These are phyloP conservation scores for Montifringilla adamsi DNA, from an alignment of 2,113 vertebrate genomes.

Conservation along the genomic window DNA sequence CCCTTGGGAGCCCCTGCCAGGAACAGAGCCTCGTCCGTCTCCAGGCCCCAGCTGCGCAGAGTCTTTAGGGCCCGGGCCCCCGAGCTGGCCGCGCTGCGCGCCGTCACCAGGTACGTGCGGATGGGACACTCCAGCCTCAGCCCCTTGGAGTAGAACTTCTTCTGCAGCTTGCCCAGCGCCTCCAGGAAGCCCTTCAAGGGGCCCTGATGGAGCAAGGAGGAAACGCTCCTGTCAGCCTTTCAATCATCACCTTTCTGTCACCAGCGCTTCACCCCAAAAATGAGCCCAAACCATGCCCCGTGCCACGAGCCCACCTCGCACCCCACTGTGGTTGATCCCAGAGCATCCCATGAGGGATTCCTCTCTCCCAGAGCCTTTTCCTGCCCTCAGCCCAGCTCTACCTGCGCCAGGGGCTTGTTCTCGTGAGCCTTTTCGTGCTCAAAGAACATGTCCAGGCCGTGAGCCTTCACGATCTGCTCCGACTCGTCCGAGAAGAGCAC, in stretches of 20 bases:
- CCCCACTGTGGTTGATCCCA: accelerated
- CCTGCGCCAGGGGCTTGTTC: conserved; percentile 93
- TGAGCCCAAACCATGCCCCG: accelerated
- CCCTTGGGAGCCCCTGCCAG: conserved; percentile 92
- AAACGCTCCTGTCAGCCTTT: accelerated
- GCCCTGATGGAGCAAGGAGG: conserved; percentile 71
- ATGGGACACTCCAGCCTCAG: conserved; percentile 91
- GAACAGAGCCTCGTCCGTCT: conserved; percentile 92
- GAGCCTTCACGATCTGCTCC: conserved; percentile 90
- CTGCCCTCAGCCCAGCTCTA: conserved; percentile 37
- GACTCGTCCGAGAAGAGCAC: conserved; percentile 96
- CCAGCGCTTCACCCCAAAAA: not conserved
- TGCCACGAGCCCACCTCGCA: not conserved
- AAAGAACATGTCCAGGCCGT: conserved; percentile 92
- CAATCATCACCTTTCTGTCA: accelerated
- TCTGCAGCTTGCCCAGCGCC: conserved; percentile 90
- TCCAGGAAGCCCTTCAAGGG: conserved; percentile 93
- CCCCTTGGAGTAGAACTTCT: conserved; percentile 91
- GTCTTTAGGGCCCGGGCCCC: conserved; percentile 91
- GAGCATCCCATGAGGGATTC: not conserved
- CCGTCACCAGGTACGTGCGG: conserved; percentile 92
- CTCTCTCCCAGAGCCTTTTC: not conserved
- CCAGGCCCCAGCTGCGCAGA: conserved; percentile 91
- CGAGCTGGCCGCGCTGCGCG: conserved; percentile 91
- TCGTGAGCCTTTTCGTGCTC: conserved; percentile 90